These are phyloP conservation scores for Otis tarda DNA, from an alignment of 2,113 vertebrate genomes.

Conservation along the genomic window DNA sequence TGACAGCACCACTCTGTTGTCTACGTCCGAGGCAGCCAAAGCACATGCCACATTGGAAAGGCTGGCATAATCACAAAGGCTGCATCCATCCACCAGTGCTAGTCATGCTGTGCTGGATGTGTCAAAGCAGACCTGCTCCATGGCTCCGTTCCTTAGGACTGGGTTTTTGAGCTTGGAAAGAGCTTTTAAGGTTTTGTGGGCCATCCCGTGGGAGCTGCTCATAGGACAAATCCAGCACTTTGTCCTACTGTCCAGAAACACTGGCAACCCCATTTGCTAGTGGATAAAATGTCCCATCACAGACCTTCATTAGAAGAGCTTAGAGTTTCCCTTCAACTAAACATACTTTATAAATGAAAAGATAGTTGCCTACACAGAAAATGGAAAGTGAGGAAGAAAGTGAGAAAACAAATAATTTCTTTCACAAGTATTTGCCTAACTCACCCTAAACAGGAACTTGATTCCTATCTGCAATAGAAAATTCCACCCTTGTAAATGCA, in stretches of 20 bases:
- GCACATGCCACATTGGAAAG: neutral
- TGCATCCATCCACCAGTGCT: neutral
- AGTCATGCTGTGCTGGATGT: neutral
- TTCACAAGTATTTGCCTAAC: neutral
- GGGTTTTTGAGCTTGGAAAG: neutral
- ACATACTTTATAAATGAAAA: too few relatives aligned
- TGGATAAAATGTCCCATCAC: neutral
- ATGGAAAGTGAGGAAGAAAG: neutral
- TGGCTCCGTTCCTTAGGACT: neutral
- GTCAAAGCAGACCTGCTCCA: neutral
- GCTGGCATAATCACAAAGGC: neutral
- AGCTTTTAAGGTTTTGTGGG: neutral
- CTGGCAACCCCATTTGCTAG: neutral
- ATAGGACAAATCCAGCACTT: neutral
- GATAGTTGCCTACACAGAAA: neutral
- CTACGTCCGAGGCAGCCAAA: neutral
- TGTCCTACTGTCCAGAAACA: neutral
- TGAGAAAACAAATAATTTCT: neutral
- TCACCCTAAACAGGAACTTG: fast-evolving
- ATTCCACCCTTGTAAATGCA: neutral
- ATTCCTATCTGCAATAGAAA: neutral
- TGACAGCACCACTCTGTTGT: too few relatives aligned
- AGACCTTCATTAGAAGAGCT: neutral
- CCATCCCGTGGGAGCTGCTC: neutral
- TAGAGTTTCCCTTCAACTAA: neutral